These are phyloP conservation scores for Cynodonichthys magdalenae DNA, from an alignment of 2,797 vertebrate species.

Conservation along the genomic window DNA sequence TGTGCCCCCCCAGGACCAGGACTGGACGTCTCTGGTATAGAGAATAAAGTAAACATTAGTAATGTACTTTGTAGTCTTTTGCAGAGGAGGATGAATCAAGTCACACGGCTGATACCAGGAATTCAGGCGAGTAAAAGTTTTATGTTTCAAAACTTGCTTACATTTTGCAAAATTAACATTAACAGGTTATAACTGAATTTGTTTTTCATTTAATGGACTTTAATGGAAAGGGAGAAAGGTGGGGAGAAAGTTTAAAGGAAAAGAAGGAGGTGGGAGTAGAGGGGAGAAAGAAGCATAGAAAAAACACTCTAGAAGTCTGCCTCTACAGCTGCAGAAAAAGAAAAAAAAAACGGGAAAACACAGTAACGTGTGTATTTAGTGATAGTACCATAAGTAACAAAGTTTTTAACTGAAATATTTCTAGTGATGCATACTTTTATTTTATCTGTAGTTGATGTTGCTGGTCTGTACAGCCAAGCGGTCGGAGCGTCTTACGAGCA, in stretches of 20 bases:
- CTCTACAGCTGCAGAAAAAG: too few relatives aligned
- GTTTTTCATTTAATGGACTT: too few relatives aligned
- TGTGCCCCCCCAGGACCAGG: too few relatives aligned
- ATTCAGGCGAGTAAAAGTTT: constrained; percentile 45
- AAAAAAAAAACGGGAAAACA: background rate
- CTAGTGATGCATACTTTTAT: background rate
- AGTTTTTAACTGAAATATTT: too few relatives aligned
- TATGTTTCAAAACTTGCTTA: background rate
- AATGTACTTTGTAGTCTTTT: constrained; percentile 74
- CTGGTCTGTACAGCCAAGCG: constrained; percentile 77
- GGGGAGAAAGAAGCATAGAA: too few relatives aligned
- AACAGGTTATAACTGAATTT: too few relatives aligned
- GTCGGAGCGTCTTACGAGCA: constrained; percentile 52
- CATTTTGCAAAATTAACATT: background rate
- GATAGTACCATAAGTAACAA: too few relatives aligned
- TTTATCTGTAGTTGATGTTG: constrained; percentile 75
- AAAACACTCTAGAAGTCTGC: too few relatives aligned
- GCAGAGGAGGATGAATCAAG: constrained; percentile 69
- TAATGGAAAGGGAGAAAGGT: too few relatives aligned
- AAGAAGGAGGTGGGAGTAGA: too few relatives aligned
- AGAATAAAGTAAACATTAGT: background rate
- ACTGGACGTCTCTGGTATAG: background rate
- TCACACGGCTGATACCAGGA: constrained; percentile 37
- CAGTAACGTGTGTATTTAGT: too few relatives aligned
- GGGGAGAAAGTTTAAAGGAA: too few relatives aligned